A percentile compares a stretch with the other conserved stretches of the same genome.
These are phyloP conservation scores for Montipora capricornis DNA, from an alignment of 64 coral and sea anemone species.

Conservation along the genomic window DNA sequence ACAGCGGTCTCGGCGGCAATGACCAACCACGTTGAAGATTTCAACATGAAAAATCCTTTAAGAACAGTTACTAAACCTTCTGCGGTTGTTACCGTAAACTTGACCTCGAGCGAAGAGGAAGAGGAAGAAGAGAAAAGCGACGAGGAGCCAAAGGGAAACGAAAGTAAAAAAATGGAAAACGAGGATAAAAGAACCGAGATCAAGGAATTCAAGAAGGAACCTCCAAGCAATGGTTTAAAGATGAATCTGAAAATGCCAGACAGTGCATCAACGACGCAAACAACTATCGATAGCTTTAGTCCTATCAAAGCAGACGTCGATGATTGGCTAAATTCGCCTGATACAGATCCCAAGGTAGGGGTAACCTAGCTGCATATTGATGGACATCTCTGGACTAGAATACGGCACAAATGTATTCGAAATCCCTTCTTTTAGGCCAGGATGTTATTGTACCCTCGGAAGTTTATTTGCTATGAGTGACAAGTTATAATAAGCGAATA, in stretches of 20 bases:
- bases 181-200: slow-evolving; percentile 25
- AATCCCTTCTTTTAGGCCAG: too few species aligned
- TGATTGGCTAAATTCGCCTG: slow-evolving; percentile 90
- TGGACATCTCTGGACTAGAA: too few species aligned
- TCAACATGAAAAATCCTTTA: neutral
- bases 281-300: slow-evolving; percentile 17
- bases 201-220: slow-evolving; percentile 16
- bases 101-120: slow-evolving; percentile 69
- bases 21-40: slow-evolving; percentile 53
- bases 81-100: slow-evolving; percentile 57
- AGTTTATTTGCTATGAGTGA: too few species aligned
- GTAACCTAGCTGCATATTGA: neutral
- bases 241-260: slow-evolving; percentile 25
- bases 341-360: slow-evolving; percentile 69
- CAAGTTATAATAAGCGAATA: too few species aligned
- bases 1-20: neutral
- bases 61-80: neutral
- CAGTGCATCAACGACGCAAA: neutral
- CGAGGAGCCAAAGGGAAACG: neutral
- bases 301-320: slow-evolving; percentile 63
- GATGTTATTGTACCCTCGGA: too few species aligned
- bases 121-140: slow-evolving; percentile 33
- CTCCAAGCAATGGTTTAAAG: neutral
- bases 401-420: too few species aligned
- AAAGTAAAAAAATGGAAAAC: slow-evolving; percentile 16